Conservation (phyloP, 2,797 vertebrate species). For the Ispidina picta region DNA sequence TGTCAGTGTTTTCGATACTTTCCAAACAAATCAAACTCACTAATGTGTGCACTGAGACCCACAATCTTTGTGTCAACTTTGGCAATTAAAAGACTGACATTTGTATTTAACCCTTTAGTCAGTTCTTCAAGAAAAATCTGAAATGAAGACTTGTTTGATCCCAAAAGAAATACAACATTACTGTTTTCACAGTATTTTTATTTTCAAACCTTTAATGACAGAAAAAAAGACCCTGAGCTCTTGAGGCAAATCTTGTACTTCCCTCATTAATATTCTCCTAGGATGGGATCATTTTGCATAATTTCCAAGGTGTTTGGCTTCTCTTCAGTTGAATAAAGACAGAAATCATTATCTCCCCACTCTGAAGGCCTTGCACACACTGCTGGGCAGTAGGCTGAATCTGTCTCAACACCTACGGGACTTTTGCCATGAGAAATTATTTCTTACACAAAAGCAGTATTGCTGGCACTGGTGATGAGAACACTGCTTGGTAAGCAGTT, state of each 20-base stretch:
- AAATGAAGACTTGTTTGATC: not conserved
- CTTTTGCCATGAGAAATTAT: not conserved
- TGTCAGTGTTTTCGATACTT: not conserved
- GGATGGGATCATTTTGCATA: not conserved
- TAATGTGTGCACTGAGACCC: not conserved
- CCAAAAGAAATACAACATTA: not conserved
- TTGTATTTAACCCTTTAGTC: not conserved
- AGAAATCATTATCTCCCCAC: not conserved
- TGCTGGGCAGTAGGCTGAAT: not conserved
- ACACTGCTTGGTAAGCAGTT: not conserved
- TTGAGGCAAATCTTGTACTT: not conserved
- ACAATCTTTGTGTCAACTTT: not conserved
- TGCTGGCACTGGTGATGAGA: not conserved
- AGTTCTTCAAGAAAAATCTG: not conserved
- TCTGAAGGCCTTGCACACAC: not conserved
- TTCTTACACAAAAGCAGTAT: not conserved
- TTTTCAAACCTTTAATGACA: not conserved
- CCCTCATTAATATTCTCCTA: not conserved
- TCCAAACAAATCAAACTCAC: not conserved
- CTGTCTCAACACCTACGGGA: not conserved
- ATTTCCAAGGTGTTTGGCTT: not conserved
- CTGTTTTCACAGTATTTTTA: not conserved
- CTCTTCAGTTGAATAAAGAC: not conserved
- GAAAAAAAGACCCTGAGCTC: not conserved
- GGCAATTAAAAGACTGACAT: not conserved